Conservation (phyloP, 92 coral and sea anemone species). For the Epizoanthus rinbou region DNA sequence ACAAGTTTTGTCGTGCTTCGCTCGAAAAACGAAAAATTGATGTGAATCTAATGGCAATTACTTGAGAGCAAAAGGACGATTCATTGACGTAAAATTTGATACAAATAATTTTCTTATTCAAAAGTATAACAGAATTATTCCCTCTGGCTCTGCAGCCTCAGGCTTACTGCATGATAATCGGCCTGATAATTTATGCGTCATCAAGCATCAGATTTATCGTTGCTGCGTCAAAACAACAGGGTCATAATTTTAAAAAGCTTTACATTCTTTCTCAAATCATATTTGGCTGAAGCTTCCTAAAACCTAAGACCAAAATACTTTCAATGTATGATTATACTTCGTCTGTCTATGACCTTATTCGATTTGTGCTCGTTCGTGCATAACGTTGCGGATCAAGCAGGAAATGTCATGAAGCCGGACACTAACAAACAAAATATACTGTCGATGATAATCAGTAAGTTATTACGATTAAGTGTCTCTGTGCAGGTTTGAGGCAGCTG, state of each 20-base stretch:
- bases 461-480: conserved; percentile 14
- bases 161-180: conserved; percentile 17
- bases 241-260: too few species aligned
- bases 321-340: conserved; percentile 14
- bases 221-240: too few species aligned
- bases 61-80: too few species aligned
- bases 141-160: conserved; percentile 1
- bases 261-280: too few species aligned
- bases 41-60: too few species aligned
- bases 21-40: conserved; percentile 4
- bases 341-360: conserved; percentile 10
- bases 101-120: neutral
- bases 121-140: neutral
- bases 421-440: conserved; percentile 6
- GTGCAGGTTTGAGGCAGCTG: conserved; percentile 12
- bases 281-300: conserved; percentile 16
- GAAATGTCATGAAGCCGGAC: conserved; percentile 8
- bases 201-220: conserved; percentile 5
- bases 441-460: too few species aligned
- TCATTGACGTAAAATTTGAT: too few species aligned
- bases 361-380: conserved; percentile 16
- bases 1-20: conserved; percentile 14
- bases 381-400: conserved; percentile 14
- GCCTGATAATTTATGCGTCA: conserved; percentile 10
- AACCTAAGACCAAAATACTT: conserved; percentile 11